Percentiles rank a stretch among this genome's conserved stretches.
These are phyloP conservation scores for Schrankia costaestrigalis DNA, from an alignment of 2,888 invertebrate genomes.

Conservation along the genomic window DNA sequence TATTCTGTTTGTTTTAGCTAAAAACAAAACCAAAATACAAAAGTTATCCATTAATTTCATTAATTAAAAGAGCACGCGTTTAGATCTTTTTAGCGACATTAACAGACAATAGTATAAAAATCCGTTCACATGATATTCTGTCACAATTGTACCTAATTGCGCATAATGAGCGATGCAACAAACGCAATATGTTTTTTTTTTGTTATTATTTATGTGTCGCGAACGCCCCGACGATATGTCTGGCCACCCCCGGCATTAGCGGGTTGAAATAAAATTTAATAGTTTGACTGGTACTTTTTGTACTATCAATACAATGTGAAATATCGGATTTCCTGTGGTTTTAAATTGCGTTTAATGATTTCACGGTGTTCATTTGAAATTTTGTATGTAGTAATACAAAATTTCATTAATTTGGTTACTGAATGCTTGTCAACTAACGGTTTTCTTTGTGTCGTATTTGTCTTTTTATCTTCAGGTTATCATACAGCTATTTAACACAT, in stretches of 20 bases:
- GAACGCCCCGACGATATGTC: slow-evolving; percentile 53
- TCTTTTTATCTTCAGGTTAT: too few relatives aligned
- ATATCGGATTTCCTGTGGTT: slow-evolving; percentile 73
- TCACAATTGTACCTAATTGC: slow-evolving; percentile 80
- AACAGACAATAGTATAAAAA: slow-evolving; percentile 47
- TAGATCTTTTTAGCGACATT: slow-evolving; percentile 21
- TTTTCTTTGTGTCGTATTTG: too few relatives aligned
- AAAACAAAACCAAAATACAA: neutral
- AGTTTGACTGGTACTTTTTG: slow-evolving; percentile 60
- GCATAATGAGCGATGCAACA: slow-evolving; percentile 76
- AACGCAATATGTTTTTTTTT: slow-evolving; percentile 76
- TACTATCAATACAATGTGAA: slow-evolving; percentile 55
- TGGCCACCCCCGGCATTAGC: slow-evolving; percentile 59
- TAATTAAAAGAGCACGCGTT: slow-evolving; percentile 35
- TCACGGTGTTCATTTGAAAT: too few relatives aligned
- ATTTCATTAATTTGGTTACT: too few relatives aligned
- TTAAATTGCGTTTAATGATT: slow-evolving; percentile 35
- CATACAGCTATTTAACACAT: too few relatives aligned
- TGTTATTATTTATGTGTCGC: slow-evolving; percentile 72
- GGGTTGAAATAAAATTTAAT: slow-evolving; percentile 77
- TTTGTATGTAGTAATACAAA: too few relatives aligned
- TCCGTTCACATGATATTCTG: slow-evolving; percentile 72
- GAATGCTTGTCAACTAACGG: too few relatives aligned
- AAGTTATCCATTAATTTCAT: neutral
- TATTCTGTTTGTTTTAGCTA: neutral